Evolutionary conservation across 1,140 invertebrate species (phyloP).

Genomic region (Cyclina sinensis): DNA sequence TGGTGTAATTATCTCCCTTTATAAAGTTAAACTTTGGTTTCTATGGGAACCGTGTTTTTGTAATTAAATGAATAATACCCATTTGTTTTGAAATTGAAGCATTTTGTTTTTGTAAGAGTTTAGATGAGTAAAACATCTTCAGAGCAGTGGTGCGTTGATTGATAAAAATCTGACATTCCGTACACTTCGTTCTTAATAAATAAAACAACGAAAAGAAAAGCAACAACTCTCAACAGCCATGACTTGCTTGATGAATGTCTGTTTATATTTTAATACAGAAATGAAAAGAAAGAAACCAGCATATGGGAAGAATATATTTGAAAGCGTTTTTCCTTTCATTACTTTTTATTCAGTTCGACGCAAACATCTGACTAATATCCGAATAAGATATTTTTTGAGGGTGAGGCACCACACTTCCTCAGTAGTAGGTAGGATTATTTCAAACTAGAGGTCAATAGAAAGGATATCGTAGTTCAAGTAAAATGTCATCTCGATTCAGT

Average conservation of each 20-base stretch:
- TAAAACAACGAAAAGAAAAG: neutral
- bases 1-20: conserved; percentile 5
- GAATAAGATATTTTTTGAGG: too few species aligned
- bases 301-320: too few species aligned
- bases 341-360: too few species aligned
- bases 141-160: neutral
- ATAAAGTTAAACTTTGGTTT: neutral
- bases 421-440: too few species aligned
- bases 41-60: conserved; percentile 22
- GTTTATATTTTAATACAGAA: neutral
- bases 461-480: too few species aligned
- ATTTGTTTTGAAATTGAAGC: conserved; percentile 40
- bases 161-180: neutral
- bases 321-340: too few species aligned
- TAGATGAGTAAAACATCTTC: conserved; percentile 2
- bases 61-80: conserved; percentile 11
- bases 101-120: conserved; percentile 21
- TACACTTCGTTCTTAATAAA: neutral
- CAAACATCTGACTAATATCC: too few species aligned
- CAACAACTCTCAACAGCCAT: too few species aligned
- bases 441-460: too few species aligned
- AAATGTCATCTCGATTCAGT: too few species aligned
- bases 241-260: neutral
- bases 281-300: too few species aligned
- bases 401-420: too few species aligned